Evolutionary conservation across 23 tunicate genomes (phyloP), one percentile per base, ranked within the genome.

Genomic region (Corella eumyota): DNA sequence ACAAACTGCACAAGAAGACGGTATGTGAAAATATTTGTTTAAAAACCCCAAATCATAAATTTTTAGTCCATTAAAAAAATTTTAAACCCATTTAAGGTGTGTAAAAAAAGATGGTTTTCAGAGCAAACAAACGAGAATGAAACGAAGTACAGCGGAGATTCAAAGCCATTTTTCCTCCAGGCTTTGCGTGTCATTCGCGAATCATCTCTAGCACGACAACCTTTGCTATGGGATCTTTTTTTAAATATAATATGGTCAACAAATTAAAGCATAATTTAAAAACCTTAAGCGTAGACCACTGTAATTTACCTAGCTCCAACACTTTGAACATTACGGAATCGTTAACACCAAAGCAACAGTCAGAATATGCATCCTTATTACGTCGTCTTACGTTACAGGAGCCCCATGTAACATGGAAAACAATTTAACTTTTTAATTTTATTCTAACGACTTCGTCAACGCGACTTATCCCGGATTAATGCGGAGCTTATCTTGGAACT

Each of bases 221-320:
- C 23, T 32, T 4, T 17, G 23, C 29, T 31, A 2, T 60, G 67
- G 35, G 0, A 61, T 1, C 23, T 2, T 25, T 62, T 72, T 34
- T 21, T 62, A 7, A 25, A 61, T n/a, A n/a, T n/a, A n/a, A n/a
- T 9, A 22, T 72, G 21, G 4, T 72, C 0, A n/a, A 34, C 24
- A 46, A n/a, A 23, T 28, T 45, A 4, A 21, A 34, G 3, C 5
- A 33, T 11, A 50, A 25, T 2, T 29, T 72, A 1, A 17, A 32
- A 61, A 47, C 66, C 25, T 32, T 72, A 21, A 25, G 35, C 11
- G 48, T 72, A 21, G 58, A 72, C 38, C 77, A 72, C 22, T 72
- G 78, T 50, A 35, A 52, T 23, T 15, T 72, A 0, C 62, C 30
- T 26, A 69, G 62, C 28, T 28, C 27, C 4, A 61, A 72, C 0